Conservation (phyloP, 2,113 vertebrate genomes). For the Cranoglanis bouderius region DNA sequence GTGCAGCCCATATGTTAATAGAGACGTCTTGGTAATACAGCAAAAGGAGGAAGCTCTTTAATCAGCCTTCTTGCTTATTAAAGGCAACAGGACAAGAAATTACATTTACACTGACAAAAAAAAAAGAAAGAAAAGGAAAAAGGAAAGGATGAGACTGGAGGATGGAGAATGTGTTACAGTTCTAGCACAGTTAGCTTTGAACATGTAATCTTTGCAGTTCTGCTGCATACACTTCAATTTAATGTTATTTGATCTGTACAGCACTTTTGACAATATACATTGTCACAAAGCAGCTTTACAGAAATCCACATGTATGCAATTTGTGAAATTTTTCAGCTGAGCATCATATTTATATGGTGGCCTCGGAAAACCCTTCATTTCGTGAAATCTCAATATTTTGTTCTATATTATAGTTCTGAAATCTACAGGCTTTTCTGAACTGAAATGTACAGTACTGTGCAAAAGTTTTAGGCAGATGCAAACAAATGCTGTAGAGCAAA, state of each 20-base stretch:
- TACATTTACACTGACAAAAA: not conserved
- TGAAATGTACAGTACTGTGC: not conserved
- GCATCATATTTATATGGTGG: not conserved
- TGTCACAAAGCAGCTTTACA: not conserved
- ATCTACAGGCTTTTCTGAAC: not conserved
- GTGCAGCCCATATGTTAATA: slow-evolving; percentile 6
- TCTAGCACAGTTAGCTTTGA: not conserved
- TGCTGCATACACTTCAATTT: not conserved
- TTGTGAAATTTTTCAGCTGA: not conserved
- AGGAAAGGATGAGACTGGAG: not conserved
- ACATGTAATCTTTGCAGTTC: slow-evolving; percentile 13
- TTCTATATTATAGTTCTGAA: not conserved
- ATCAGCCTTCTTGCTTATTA: not conserved
- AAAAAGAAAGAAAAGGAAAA: not conserved
- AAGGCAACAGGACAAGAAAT: not conserved
- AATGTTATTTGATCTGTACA: not conserved
- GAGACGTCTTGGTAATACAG: not conserved
- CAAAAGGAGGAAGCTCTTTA: not conserved
- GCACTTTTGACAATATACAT: not conserved
- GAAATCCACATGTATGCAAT: not conserved
- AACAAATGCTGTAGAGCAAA: too few species aligned
- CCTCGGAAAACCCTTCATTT: not conserved
- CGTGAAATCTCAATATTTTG: not conserved
- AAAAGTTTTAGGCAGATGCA: too few species aligned
- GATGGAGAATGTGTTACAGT: not conserved